Conservation (phyloP, 37 sponge, comb jelly and placozoan species). For the Agelas oroides region DNA sequence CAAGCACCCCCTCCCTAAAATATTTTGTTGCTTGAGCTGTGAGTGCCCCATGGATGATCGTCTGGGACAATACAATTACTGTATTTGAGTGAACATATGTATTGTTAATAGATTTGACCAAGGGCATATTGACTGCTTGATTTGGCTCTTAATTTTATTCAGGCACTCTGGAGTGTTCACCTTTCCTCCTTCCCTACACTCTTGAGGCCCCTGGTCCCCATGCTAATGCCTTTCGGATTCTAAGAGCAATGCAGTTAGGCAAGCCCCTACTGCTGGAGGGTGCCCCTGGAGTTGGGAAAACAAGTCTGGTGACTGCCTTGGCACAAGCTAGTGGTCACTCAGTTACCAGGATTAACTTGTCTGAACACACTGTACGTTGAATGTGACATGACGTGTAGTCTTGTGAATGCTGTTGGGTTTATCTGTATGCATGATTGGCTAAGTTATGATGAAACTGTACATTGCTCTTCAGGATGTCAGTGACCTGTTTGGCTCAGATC, state of each 20-base stretch:
- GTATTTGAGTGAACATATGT: too few species aligned
- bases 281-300: conserved; percentile 97
- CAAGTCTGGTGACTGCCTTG: conserved; percentile 89
- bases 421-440: neutral
- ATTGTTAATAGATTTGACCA: too few species aligned
- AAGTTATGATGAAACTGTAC: neutral
- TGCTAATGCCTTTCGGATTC: conserved; percentile 77
- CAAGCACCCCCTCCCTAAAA: too few species aligned
- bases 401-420: neutral
- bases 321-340: conserved; percentile 82
- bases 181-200: conserved; percentile 27
- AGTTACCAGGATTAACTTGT: conserved; percentile 92
- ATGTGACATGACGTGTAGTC: neutral
- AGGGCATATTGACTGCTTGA: too few species aligned
- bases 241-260: conserved; percentile 89
- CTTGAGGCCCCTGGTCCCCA: conserved; percentile 71
- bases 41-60: too few species aligned
- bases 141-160: neutral
- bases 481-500: conserved; percentile 97
- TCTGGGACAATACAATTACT: too few species aligned
- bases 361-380: conserved; percentile 94
- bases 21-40: too few species aligned
- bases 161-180: conserved; percentile 19
- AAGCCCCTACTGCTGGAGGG: conserved; percentile 95
- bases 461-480: conserved; percentile 77